Conservation (phyloP, 2,113 vertebrate species). For the Pseudorasbora parva region DNA sequence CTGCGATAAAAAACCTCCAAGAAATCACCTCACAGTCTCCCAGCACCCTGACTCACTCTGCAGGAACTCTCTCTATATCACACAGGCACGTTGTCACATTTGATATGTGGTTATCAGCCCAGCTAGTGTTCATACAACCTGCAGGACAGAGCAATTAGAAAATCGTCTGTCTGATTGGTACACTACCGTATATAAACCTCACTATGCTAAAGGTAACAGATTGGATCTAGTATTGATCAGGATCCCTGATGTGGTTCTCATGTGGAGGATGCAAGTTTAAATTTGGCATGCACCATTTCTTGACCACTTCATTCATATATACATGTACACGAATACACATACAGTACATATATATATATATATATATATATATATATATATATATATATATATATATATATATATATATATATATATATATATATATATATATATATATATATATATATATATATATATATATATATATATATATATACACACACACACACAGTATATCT, state of each 20-base stretch:
- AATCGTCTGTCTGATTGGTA: conserved; percentile 5
- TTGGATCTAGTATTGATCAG: not conserved
- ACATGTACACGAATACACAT: not conserved
- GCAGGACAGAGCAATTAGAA: conserved; percentile 1
- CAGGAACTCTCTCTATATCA: conserved; percentile 22
- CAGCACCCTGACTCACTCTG: conserved; percentile 20
- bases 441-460: too few relatives aligned
- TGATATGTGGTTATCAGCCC: conserved; percentile 25
- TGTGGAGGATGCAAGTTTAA: not conserved
- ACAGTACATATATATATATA: too few relatives aligned
- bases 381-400: not conserved
- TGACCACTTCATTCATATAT: not conserved
- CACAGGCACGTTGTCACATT: not conserved
- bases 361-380: too few relatives aligned
- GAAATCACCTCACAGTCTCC: conserved; percentile 5
- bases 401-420: too few relatives aligned
- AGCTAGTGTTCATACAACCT: conserved; percentile 7
- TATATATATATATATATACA: too few relatives aligned
- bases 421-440: too few relatives aligned
- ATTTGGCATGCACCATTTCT: not conserved
- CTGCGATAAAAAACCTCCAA: not conserved
- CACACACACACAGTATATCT: too few relatives aligned
- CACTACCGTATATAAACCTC: not conserved
- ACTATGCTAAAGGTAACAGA: not conserved
- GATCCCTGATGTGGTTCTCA: not conserved